Evolutionary conservation across 2,797 vertebrate species (phyloP).

Genomic region (Macropodus opercularis): DNA sequence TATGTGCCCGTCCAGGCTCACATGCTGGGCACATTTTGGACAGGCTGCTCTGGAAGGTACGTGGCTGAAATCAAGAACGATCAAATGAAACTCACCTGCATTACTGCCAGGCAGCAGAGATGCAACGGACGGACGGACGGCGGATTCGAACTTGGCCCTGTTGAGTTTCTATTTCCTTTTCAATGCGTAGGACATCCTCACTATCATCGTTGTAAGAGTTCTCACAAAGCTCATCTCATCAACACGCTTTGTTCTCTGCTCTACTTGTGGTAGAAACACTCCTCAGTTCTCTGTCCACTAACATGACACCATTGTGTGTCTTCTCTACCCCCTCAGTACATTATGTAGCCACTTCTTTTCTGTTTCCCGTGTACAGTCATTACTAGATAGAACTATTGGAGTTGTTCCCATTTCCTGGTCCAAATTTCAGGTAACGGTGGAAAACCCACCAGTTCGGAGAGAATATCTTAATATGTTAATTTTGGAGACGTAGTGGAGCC

Average conservation of each 20-base stretch:
- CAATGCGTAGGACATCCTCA: too few relatives aligned
- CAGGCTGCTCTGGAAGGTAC: slow-evolving; percentile 4
- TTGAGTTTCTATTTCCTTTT: too few relatives aligned
- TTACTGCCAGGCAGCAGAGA: background rate
- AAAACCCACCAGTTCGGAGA: slow-evolving; percentile 22
- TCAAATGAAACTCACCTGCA: background rate
- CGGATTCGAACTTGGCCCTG: too few relatives aligned
- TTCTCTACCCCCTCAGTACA: too few relatives aligned
- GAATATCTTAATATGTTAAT: slow-evolving; percentile 50
- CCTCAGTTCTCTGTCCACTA: too few relatives aligned
- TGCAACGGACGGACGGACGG: too few relatives aligned
- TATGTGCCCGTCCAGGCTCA: slow-evolving; percentile 18
- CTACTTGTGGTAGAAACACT: too few relatives aligned
- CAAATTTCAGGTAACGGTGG: slow-evolving; percentile 21
- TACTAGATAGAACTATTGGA: background rate
- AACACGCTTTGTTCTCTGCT: too few relatives aligned
- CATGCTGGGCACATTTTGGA: slow-evolving; percentile 23
- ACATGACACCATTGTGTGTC: too few relatives aligned
- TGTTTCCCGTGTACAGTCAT: background rate
- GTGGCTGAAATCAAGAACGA: slow-evolving; percentile 6
- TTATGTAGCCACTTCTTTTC: slow-evolving; percentile 2
- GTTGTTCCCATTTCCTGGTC: slow-evolving; percentile 20
- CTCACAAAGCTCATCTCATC: too few relatives aligned
- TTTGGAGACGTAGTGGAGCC: slow-evolving; percentile 25
- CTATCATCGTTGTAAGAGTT: too few relatives aligned